Base-by-base conservation (phyloP, 2,888 invertebrate genomes). In the Drymonia ruficornis region DNA sequence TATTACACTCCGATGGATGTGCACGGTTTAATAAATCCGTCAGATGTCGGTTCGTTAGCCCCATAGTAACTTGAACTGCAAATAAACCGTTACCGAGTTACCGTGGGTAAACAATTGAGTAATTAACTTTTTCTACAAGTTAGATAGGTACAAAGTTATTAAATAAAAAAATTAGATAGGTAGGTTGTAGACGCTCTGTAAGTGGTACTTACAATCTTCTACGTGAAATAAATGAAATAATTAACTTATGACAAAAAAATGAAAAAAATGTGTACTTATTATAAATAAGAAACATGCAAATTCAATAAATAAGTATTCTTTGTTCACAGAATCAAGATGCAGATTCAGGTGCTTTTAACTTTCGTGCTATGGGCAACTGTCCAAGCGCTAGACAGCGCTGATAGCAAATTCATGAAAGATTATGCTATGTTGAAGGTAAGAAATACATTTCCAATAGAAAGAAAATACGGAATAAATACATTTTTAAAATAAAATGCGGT, bases 381-480 rank as follows among this genome's bases (percentile, higher is more conserved):
- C 2, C 74, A 79, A 42, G 89, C 87, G 0, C 81, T 94, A 58
- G 94, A 93, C 29, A 94, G 94, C 67, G 94, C 93, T 53, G 95
- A 95, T 72, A 95, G 95, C 71, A 93, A 93, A 70, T 95, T 95
- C 73, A 93, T 95, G 74, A 95, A 95, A 75, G 95, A 95, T 84
- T 95, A 95, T 72, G 95, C 95, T 18, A 95, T 95, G 94, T 94
- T 95, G 93, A 95, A 95, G 94, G 95, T 95, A 80, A 74, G 54
- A n/a, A n/a, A n/a, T n/a, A n/a, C n/a, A n/a, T n/a, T n/a, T n/a
- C n/a, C n/a, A n/a, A n/a, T n/a, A n/a, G 8, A 1, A 7, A n/a
- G 13, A 5, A 40, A 3, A 15, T 8, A 31, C 8, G 8, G 5
- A 28, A 34, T 8, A 38, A 29, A n/a, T 31, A 50, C 23, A 23